Evolutionary conservation across 2,113 vertebrate genomes (phyloP).

Genomic region (human): DNA sequence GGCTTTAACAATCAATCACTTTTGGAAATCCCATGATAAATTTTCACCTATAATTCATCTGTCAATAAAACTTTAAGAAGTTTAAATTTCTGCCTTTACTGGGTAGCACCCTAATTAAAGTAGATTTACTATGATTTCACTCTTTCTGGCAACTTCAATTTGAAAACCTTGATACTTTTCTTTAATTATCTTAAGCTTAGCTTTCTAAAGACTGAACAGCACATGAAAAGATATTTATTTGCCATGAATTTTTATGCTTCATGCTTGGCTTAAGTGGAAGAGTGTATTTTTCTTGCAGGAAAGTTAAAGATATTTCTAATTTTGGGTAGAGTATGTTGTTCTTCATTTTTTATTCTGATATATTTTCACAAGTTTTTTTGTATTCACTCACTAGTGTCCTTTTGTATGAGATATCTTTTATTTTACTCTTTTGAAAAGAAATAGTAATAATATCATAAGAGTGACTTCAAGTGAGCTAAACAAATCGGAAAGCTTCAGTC

Average conservation of each 20-base stretch:
- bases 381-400: not conserved
- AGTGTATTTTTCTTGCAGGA: not conserved
- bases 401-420: not conserved
- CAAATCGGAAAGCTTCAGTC: not conserved
- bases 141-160: constrained; percentile 24
- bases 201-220: not conserved
- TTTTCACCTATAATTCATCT: constrained; percentile 53
- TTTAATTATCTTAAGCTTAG: not conserved
- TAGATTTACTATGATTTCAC: not conserved
- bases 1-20: not conserved
- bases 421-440: not conserved
- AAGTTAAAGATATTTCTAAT: not conserved
- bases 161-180: constrained; percentile 54
- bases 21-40: constrained; percentile 29
- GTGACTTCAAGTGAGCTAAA: not conserved
- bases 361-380: constrained; percentile 47
- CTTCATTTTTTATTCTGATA: constrained; percentile 24
- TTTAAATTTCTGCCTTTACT: constrained; percentile 10
- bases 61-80: not conserved
- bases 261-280: not conserved
- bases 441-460: not conserved
- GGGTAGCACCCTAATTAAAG: constrained; percentile 6
- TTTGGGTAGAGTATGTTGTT: not conserved
- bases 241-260: constrained; percentile 6
- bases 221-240: constrained; percentile 7